Percentiles rank a stretch among this genome's conserved stretches.
These are phyloP conservation scores for Enoplosus armatus DNA, from an alignment of 2,797 vertebrate species.

Conservation along the genomic window DNA sequence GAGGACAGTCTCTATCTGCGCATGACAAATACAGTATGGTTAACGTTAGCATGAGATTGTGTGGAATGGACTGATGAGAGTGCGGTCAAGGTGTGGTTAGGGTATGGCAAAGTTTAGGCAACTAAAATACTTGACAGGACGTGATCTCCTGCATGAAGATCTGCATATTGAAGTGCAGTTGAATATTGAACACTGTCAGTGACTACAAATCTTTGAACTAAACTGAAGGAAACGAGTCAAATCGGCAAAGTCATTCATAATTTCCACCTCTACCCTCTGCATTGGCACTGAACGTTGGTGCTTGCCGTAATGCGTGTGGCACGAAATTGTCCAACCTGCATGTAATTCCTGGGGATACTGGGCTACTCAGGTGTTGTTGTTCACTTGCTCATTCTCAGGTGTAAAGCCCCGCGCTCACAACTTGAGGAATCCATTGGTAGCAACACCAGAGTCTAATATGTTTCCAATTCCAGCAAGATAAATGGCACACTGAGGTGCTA, in stretches of 20 bases:
- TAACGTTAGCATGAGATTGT: not conserved
- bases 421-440: constrained; percentile 6
- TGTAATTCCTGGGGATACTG: constrained; percentile 1
- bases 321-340: not conserved
- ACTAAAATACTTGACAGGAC: too few relatives aligned
- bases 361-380: constrained; percentile 14
- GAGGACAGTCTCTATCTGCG: too few relatives aligned
- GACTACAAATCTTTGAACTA: not conserved
- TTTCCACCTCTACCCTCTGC: not conserved
- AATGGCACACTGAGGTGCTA: constrained; percentile 8
- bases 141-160: too few relatives aligned
- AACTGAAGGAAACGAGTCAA: not conserved
- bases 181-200: not conserved
- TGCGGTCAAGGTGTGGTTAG: not conserved
- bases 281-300: not conserved
- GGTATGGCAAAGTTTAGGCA: too few relatives aligned
- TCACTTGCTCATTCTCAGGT: constrained; percentile 21
- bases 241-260: not conserved
- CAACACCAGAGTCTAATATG: not conserved
- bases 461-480: constrained; percentile 37
- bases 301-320: not conserved
- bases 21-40: not conserved
- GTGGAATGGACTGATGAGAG: not conserved
- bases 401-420: not conserved
- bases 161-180: not conserved